phyloP scores from a whole-genome alignment of 2,113 vertebrate species.

The Maccullochella peelii region DNA sequence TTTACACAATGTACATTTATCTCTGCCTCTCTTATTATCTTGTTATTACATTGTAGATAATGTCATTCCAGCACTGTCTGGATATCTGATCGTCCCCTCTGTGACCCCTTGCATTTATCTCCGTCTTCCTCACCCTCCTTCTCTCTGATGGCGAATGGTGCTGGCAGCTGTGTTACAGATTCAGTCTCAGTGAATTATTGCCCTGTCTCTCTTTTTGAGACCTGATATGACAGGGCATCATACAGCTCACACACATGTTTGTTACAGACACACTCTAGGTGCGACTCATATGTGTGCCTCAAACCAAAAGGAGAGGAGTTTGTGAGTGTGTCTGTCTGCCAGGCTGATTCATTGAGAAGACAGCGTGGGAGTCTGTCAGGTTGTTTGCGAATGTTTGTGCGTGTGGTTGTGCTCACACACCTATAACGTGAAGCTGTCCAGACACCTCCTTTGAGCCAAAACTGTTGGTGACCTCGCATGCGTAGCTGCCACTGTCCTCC shows the following conservation, averaged over 20 bases:
- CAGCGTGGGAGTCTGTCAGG: slow-evolving; percentile 62
- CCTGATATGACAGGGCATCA: slow-evolving; percentile 71
- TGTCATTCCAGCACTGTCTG: slow-evolving; percentile 69
- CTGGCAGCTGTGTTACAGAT: slow-evolving; percentile 76
- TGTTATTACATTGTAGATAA: slow-evolving; percentile 61
- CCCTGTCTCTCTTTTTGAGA: slow-evolving; percentile 63
- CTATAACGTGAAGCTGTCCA: slow-evolving; percentile 92
- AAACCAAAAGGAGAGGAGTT: slow-evolving; percentile 61
- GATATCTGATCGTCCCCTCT: slow-evolving; percentile 51
- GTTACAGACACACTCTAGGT: slow-evolving; percentile 68
- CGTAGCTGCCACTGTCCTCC: slow-evolving; percentile 96
- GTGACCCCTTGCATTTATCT: slow-evolving; percentile 64
- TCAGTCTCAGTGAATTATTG: slow-evolving; percentile 70
- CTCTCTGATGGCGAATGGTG: slow-evolving; percentile 69
- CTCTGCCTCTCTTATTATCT: slow-evolving; percentile 53
- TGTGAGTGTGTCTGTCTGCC: slow-evolving; percentile 49
- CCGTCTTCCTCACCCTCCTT: slow-evolving; percentile 57
- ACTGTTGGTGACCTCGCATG: slow-evolving; percentile 98
- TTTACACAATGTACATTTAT: slow-evolving; percentile 56
- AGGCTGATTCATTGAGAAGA: slow-evolving; percentile 54
- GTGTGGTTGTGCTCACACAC: slow-evolving; percentile 75
- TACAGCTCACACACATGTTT: slow-evolving; percentile 66
- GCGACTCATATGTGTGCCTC: slow-evolving; percentile 59
- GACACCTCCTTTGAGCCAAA: slow-evolving; percentile 97
- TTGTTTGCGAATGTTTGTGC: slow-evolving; percentile 25